A percentile compares a stretch with the other conserved stretches of the same genome.
Conservation (phyloP, 2,113 vertebrate species). For the Hypanus sabinus region DNA sequence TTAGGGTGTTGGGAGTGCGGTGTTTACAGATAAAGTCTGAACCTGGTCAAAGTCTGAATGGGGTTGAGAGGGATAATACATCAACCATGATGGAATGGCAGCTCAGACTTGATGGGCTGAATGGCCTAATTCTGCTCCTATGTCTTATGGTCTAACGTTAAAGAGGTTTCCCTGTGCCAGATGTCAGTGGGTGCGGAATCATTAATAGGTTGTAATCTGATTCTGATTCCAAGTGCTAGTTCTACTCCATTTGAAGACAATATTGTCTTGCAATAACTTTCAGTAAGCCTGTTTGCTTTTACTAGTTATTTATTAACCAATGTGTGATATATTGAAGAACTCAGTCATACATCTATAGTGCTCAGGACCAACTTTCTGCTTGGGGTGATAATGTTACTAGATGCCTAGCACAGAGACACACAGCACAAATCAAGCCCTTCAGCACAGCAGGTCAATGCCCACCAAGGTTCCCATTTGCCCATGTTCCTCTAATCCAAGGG, state of each 20-base stretch:
- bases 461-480: too few relatives aligned
- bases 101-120: too few relatives aligned
- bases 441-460: too few relatives aligned
- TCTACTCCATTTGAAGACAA: not conserved
- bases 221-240: not conserved
- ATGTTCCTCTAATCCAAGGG: too few relatives aligned
- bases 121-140: too few relatives aligned
- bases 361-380: not conserved
- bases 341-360: not conserved
- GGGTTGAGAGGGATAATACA: too few relatives aligned
- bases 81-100: too few relatives aligned
- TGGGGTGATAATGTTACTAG: not conserved
- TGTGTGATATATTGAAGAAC: not conserved
- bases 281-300: not conserved
- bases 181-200: not conserved
- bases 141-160: too few relatives aligned
- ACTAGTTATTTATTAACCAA: constrained; percentile 9
- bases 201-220: not conserved
- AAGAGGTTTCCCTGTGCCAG: not conserved
- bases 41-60: too few relatives aligned
- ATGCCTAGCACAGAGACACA: not conserved
- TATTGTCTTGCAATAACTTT: not conserved
- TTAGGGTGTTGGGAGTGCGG: too few relatives aligned
- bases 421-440: too few relatives aligned
- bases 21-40: too few relatives aligned